Evolutionary conservation across 2,113 vertebrate species (phyloP), one percentile per base, ranked within the genome.

Genomic region (Trichomycterus rosablanca): DNA sequence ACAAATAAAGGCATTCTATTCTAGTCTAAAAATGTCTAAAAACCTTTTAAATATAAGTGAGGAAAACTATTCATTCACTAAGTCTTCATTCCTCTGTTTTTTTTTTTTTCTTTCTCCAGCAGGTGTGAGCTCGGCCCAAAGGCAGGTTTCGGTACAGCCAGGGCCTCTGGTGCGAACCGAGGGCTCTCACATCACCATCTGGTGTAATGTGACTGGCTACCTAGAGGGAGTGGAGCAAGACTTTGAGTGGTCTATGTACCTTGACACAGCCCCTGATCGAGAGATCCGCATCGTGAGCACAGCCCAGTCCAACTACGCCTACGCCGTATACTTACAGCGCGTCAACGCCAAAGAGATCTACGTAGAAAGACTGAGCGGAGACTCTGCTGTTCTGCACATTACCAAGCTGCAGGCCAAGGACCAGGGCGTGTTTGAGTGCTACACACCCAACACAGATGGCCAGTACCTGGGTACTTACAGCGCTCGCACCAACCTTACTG

Each of bases 251-350:
- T 98, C 93, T 76, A 88, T 96, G 80, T 97, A 94, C 77, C 83
- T 90, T 63, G 80, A 88, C 1, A 88, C 89, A 0, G 82, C 76
- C 2, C 89, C 90, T 0, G 87, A 92, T 71, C 80, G 88, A 0
- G 93, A 97, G 83, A 92, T 98, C 68, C 94, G 95, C 75, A 93
- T 98, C 10, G 70, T 97, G 66, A 98, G 94, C 90, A 96, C 94
- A 0, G 9, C 83, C 11, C 91, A 97, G 74, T 71, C 81, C 0
- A 90, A 90, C 72, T 97, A 95, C 71, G 89, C 94, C 34, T 98
- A 97, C 0, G 88, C 92, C 23, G 78, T 93, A 73, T 97, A 93
- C 12, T 74, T 86, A 4, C 89, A 89, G 71, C 87, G 95, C 0
- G 92, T 97, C 66, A 89, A 75, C 2, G 63, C 69, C 18, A 86